Percentiles rank a stretch among this genome's conserved stretches.
Evolutionary conservation across 2,888 invertebrate species (phyloP).

Genomic region (Polymixis flavicincta): DNA sequence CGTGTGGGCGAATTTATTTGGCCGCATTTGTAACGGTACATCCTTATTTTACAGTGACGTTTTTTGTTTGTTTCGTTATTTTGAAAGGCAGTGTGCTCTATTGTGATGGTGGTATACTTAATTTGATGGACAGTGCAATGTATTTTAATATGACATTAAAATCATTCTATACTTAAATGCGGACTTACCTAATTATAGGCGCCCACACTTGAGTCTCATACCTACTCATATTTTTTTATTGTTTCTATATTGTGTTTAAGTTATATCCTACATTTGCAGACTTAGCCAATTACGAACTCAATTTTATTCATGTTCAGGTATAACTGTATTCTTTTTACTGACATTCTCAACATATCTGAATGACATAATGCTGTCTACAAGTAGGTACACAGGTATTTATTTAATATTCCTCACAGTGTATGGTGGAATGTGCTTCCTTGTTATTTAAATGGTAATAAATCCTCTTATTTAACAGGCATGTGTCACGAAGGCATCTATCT

Average conservation of each 20-base stretch:
- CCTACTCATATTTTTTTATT: not conserved
- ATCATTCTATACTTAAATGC: not conserved
- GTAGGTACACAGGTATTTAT: conserved; percentile 31
- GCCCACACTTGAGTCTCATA: not conserved
- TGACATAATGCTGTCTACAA: conserved; percentile 39
- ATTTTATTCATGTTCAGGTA: conserved; percentile 8
- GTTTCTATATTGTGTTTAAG: not conserved
- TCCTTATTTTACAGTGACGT: conserved; percentile 76
- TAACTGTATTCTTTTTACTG: conserved; percentile 14
- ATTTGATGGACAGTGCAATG: conserved; percentile 44
- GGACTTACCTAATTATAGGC: not conserved
- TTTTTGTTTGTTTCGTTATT: conserved; percentile 62
- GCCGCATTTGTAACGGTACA: conserved; percentile 77
- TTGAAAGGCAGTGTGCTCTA: conserved; percentile 50
- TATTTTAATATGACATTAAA: conserved; percentile 6
- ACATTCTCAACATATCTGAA: conserved; percentile 30
- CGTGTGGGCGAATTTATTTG: conserved; percentile 74
- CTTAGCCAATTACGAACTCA: conserved; percentile 6
- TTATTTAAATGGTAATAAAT: conserved; percentile 59
- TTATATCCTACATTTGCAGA: not conserved
- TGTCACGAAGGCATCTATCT: conserved; percentile 46
- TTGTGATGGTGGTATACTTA: conserved; percentile 47
- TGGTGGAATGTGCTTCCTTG: conserved; percentile 58
- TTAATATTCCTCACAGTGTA: conserved; percentile 45
- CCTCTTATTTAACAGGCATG: conserved; percentile 44